Percentiles rank a stretch among this genome's conserved stretches.
phyloP scores from a whole-genome alignment of 2,113 vertebrate genomes.

The Eudorcas thomsonii region DNA sequence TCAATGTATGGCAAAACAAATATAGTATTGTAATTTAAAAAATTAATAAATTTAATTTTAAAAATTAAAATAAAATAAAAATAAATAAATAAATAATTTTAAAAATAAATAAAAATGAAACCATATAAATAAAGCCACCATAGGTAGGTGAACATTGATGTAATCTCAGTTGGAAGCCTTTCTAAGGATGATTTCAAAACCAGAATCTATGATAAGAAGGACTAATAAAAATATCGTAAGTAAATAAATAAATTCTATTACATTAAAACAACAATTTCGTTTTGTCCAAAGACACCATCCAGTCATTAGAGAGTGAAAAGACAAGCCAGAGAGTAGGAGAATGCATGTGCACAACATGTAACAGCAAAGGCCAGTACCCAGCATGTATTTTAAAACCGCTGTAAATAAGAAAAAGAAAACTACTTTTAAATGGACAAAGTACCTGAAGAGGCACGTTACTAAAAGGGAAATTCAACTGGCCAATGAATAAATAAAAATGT shows the following conservation, averaged over 20 bases:
- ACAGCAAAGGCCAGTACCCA: neutral
- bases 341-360: neutral
- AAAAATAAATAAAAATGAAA: neutral
- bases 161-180: neutral
- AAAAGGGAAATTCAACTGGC: neutral
- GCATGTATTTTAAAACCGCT: neutral
- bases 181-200: neutral
- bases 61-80: no score
- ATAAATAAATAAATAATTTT: no score
- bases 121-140: neutral
- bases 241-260: neutral
- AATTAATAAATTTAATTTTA: no score
- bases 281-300: neutral
- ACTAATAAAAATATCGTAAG: neutral
- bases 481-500: neutral
- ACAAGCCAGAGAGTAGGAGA: neutral
- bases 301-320: neutral
- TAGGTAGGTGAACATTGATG: neutral
- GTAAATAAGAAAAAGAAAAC: neutral
- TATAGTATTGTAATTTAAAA: no score
- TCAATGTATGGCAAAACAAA: no score
- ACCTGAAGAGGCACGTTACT: neutral
- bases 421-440: neutral
- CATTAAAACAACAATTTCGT: neutral
- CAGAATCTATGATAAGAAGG: neutral